Evolutionary conservation across 1,140 invertebrate genomes (phyloP), one percentile per base, ranked within the genome.

Genomic region (Elymnias hypermnestra): DNA sequence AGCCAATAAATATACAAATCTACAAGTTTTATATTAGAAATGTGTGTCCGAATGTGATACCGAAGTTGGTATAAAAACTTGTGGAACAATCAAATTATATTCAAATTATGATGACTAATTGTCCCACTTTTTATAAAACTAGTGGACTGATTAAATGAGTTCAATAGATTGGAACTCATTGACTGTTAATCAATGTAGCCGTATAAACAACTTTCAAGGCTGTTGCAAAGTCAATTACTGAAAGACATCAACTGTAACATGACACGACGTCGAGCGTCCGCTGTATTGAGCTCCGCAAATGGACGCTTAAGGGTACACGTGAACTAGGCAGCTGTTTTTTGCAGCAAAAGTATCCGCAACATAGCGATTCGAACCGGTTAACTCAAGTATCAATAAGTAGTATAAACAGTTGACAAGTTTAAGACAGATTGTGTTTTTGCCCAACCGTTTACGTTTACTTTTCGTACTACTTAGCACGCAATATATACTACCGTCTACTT

Each of bases 151-250:
- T 23, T 33, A 5, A 33, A 14, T 33, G 6, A 17, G 29, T 43
- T 21, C 8, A 17, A 33, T 49, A 12, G 38, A 49, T 35, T 31
- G 28, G 28, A 49, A 21, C 22, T 38, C 25, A 28, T 29, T 12
- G 31, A 35, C 28, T 35, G 37, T 21, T 35, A 49, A 49, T 23
- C 36, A 19, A 40, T 41, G 29, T 33, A 33, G 29, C 38, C 28
- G 38, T 22, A 35, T 49, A 49, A 49, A 49, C 46, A 36, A 41
- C 12, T 33, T 33, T 41, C 46, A 49, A 41, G 37, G 46, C 38
- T 49, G 9, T 14, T 35, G 29, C 46, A 40, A 49, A 49, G 37
- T 49, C 26, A 26, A 40, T 25, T 40, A 49, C 29, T 33, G 6
- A 29, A 17, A 47, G 21, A 45, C 21, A 35, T 33, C 21, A 31